These are phyloP conservation scores for Bursaphelenchus mucronatus DNA, from an alignment of 1,140 invertebrate species.

Conservation along the genomic window DNA sequence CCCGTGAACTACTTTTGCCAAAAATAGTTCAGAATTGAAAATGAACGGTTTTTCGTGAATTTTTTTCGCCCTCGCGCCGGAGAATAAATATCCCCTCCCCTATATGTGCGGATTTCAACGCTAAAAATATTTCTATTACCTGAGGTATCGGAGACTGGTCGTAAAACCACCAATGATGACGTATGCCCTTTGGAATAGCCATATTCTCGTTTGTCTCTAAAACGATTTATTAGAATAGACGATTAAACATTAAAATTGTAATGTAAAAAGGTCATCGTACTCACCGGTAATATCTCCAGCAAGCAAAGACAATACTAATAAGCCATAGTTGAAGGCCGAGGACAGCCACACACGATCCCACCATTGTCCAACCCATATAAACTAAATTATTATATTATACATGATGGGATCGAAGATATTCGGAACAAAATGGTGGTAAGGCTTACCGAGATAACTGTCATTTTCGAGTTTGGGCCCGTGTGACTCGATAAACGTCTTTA, in stretches of 20 bases:
- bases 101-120: too few relatives aligned
- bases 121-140: too few relatives aligned
- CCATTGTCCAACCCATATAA: slow-evolving; percentile 12
- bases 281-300: slow-evolving; percentile 9
- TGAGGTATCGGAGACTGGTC: neutral
- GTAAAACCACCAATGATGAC: slow-evolving; percentile 4
- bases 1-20: too few relatives aligned
- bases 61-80: too few relatives aligned
- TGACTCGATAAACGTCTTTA: slow-evolving; percentile 9
- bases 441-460: neutral
- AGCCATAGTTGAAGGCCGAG: slow-evolving; percentile 13
- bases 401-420: neutral
- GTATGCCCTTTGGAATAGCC: slow-evolving; percentile 12
- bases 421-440: neutral
- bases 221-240: neutral
- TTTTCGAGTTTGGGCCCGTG: neutral
- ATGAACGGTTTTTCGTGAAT: too few relatives aligned
- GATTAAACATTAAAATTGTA: too few relatives aligned
- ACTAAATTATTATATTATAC: slow-evolving; percentile 1
- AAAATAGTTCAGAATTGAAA: too few relatives aligned
- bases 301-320: slow-evolving; percentile 1
- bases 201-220: slow-evolving; percentile 16
- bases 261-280: too few relatives aligned
- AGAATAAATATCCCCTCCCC: too few relatives aligned
- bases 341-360: slow-evolving; percentile 1